phyloP scores from a whole-genome alignment of 2,888 invertebrate species.

The Eupelmus urozonus region DNA sequence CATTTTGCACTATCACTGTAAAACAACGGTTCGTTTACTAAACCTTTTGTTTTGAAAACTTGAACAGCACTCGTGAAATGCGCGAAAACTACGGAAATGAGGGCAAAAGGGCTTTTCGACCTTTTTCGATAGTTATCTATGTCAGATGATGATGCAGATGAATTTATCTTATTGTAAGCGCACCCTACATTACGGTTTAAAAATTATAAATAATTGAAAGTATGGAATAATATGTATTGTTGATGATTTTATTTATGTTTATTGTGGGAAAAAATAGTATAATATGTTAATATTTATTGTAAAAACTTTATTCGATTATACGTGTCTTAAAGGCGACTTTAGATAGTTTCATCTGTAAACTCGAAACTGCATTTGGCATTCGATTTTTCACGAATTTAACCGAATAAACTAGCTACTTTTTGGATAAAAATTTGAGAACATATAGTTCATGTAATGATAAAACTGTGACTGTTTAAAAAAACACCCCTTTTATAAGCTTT shows the following conservation, averaged over 20 bases:
- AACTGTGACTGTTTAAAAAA: not conserved
- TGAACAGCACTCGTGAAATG: conserved; percentile 45
- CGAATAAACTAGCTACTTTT: not conserved
- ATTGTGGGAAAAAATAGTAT: no score
- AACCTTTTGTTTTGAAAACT: conserved; percentile 42
- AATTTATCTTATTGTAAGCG: conserved; percentile 3
- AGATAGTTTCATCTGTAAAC: conserved; percentile 16
- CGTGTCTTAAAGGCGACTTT: conserved; percentile 46
- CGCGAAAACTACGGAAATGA: conserved; percentile 53
- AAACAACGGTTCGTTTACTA: conserved; percentile 8
- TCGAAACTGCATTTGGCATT: conserved; percentile 51
- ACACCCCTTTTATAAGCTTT: not conserved
- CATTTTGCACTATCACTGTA: conserved; percentile 31
- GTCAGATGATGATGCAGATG: conserved; percentile 39
- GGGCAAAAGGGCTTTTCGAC: conserved; percentile 34
- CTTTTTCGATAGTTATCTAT: conserved; percentile 46
- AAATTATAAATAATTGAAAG: not conserved
- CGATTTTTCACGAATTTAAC: conserved; percentile 34
- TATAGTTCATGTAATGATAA: not conserved
- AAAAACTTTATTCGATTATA: no score
- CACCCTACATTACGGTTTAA: not conserved
- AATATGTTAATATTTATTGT: no score
- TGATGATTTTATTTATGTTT: no score
- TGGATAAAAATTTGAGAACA: not conserved
- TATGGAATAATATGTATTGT: not conserved